A percentile compares a stretch with the other conserved stretches of the same genome.
phyloP scores from a whole-genome alignment of 1,140 invertebrate species.

The Tachypleus tridentatus region DNA sequence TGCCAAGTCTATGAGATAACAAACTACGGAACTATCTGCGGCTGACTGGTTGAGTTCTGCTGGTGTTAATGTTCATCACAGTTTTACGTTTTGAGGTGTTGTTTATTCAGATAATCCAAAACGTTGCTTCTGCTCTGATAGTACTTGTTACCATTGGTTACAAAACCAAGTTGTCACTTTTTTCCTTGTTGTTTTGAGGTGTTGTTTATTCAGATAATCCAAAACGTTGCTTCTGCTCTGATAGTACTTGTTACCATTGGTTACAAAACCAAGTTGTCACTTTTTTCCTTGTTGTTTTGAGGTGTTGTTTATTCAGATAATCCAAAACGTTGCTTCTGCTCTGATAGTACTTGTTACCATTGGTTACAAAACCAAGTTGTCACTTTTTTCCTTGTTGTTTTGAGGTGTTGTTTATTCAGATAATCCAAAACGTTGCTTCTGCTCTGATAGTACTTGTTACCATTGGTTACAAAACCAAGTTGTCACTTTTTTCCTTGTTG shows the following conservation, averaged over 20 bases:
- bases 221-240: constrained; percentile 83
- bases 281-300: too few species aligned
- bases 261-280: constrained; percentile 96
- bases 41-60: constrained; percentile 81
- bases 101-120: constrained; percentile 73
- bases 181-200: constrained; percentile 79
- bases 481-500: constrained; percentile 85
- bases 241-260: constrained; percentile 95
- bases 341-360: constrained; percentile 93
- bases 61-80: constrained; percentile 99
- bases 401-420: constrained; percentile 77
- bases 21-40: constrained; percentile 97
- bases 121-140: constrained; percentile 89
- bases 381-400: too few species aligned
- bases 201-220: constrained; percentile 68
- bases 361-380: constrained; percentile 97
- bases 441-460: constrained; percentile 92
- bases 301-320: constrained; percentile 67
- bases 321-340: constrained; percentile 82
- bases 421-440: constrained; percentile 77
- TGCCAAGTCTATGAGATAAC: constrained; percentile 90
- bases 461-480: constrained; percentile 96
- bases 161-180: constrained; percentile 95
- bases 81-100: constrained; percentile 85
- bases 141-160: constrained; percentile 91